These are phyloP conservation scores for Aplocera efformata DNA, from an alignment of 2,888 invertebrate genomes.

Conservation along the genomic window DNA sequence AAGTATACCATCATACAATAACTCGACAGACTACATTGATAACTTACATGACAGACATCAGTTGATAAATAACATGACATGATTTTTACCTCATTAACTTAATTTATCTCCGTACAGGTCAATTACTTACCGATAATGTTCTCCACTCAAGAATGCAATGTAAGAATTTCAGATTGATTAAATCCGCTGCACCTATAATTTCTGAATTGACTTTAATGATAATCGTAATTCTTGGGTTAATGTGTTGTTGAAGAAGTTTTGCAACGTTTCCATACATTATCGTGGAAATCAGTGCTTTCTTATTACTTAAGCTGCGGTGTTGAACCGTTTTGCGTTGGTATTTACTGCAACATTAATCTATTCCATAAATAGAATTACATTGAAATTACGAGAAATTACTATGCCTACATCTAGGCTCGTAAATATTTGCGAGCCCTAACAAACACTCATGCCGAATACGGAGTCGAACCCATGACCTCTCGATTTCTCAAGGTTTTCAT, in stretches of 20 bases:
- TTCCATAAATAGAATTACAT: too few species aligned
- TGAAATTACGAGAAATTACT: too few species aligned
- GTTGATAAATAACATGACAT: constrained; percentile 35
- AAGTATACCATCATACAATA: too few species aligned
- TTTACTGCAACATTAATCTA: too few species aligned
- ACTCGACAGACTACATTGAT: constrained; percentile 15
- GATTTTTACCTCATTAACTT: constrained; percentile 68
- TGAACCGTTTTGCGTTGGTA: not conserved
- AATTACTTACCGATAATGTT: constrained; percentile 65
- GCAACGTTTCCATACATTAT: constrained; percentile 18
- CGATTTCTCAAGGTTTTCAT: too few species aligned
- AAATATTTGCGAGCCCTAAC: constrained; percentile 6
- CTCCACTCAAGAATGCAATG: constrained; percentile 53
- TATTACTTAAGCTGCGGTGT: constrained; percentile 17
- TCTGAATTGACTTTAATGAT: constrained; percentile 36
- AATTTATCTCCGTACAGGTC: constrained; percentile 62
- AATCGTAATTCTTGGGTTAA: constrained; percentile 31
- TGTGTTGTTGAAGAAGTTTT: constrained; percentile 24
- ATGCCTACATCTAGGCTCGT: not conserved
- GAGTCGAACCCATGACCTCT: constrained; percentile 8
- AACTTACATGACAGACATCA: constrained; percentile 35
- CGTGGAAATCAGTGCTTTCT: constrained; percentile 17
- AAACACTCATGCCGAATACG: constrained; percentile 1
- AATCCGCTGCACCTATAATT: constrained; percentile 52
- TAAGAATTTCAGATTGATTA: constrained; percentile 63